Percentiles rank a stretch among this genome's conserved stretches.
Conservation (phyloP, 2,113 vertebrate genomes). For the Eleginops maclovinus region DNA sequence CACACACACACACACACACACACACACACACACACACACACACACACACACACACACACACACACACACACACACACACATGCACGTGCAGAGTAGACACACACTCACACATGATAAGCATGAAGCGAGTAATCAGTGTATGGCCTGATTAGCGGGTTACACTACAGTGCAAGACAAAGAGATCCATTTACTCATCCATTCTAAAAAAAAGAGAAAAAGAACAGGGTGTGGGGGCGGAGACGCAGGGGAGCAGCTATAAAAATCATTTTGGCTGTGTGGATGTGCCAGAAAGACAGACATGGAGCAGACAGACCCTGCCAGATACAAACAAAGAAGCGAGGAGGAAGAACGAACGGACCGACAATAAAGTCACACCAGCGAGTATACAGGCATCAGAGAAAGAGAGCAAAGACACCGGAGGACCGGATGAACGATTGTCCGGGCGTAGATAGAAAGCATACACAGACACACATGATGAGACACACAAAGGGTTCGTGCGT, state of each 20-base stretch:
- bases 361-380: constrained; percentile 43
- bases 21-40: constrained; percentile 37
- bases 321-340: constrained; percentile 57
- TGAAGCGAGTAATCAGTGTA: constrained; percentile 75
- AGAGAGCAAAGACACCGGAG: constrained; percentile 33
- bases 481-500: constrained; percentile 50
- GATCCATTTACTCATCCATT: constrained; percentile 70
- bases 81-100: too few relatives aligned
- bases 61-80: constrained; percentile 46
- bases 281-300: constrained; percentile 63
- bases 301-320: constrained; percentile 54
- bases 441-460: background rate
- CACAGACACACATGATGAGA: constrained; percentile 18
- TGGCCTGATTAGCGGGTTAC: constrained; percentile 75
- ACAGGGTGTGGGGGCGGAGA: constrained; percentile 42
- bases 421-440: constrained; percentile 42
- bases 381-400: background rate
- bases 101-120: constrained; percentile 58
- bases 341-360: constrained; percentile 24
- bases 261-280: constrained; percentile 49
- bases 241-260: constrained; percentile 66
- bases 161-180: constrained; percentile 68
- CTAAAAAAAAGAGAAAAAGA: constrained; percentile 30
- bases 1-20: constrained; percentile 32
- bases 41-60: constrained; percentile 8